Evolutionary conservation across 2,113 vertebrate species (phyloP).

Genomic region (Microcebus ravelobensis): DNA sequence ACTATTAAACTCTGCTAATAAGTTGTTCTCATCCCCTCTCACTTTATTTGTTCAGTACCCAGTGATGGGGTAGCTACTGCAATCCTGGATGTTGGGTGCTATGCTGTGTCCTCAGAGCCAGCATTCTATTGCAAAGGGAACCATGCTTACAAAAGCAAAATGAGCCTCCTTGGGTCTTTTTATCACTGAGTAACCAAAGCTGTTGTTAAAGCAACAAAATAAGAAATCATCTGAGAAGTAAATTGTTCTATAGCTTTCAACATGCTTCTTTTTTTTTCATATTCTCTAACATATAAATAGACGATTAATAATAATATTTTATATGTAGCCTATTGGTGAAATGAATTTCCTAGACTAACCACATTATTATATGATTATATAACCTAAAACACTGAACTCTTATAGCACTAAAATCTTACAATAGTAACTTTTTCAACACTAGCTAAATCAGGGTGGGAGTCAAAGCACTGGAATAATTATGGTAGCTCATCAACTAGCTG

Average conservation of each 20-base stretch:
- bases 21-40: background rate
- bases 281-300: background rate
- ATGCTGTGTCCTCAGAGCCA: background rate
- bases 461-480: background rate
- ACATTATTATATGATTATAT: background rate
- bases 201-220: background rate
- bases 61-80: background rate
- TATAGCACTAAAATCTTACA: conserved; percentile 1
- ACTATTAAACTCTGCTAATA: background rate
- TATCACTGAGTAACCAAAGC: background rate
- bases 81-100: background rate
- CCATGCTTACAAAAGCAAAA: background rate
- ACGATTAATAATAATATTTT: background rate
- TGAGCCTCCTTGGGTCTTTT: background rate
- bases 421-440: background rate
- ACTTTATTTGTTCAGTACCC: background rate
- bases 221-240: background rate
- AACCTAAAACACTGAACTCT: background rate
- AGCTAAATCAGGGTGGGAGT: background rate
- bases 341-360: background rate
- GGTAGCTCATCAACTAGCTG: background rate
- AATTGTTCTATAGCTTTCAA: background rate
- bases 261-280: background rate
- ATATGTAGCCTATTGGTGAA: background rate
- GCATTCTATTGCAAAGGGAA: background rate